phyloP scores from a whole-genome alignment of 2,888 invertebrate genomes.

The Temnothorax unifasciatus region DNA sequence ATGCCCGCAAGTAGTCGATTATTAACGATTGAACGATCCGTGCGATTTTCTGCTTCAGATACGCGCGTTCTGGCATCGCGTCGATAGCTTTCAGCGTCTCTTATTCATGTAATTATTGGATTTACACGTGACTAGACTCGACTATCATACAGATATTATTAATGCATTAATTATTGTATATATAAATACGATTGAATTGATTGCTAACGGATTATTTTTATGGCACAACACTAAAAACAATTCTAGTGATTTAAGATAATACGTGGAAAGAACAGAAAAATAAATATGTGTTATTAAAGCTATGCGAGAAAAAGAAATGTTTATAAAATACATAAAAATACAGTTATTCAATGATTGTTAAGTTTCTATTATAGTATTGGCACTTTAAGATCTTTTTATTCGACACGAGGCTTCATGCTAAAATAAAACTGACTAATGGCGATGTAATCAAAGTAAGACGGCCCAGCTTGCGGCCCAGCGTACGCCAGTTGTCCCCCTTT shows the following conservation, averaged over 20 bases:
- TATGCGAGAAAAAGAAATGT: neutral
- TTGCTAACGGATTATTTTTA: conserved; percentile 2
- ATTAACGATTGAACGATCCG: conserved; percentile 63
- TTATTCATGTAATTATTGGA: conserved; percentile 42
- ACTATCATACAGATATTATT: conserved; percentile 6
- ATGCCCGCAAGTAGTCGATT: conserved; percentile 55
- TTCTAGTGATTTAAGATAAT: neutral
- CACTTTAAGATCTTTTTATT: conserved; percentile 12
- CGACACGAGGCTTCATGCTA: conserved; percentile 2
- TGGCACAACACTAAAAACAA: neutral
- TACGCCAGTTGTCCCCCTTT: conserved; percentile 30
- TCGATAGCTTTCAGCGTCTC: conserved; percentile 42
- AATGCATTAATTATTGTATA: conserved; percentile 24
- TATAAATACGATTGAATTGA: neutral
- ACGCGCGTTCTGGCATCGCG: conserved; percentile 26
- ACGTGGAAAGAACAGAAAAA: neutral
- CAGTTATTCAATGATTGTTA: neutral
- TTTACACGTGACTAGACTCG: conserved; percentile 28
- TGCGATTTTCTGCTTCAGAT: conserved; percentile 54
- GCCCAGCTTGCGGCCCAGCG: neutral
- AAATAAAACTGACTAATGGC: conserved; percentile 62
- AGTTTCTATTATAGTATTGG: neutral
- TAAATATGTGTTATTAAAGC: neutral
- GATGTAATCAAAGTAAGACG: conserved; percentile 74
- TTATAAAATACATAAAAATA: neutral